Base-by-base conservation (phyloP, 2,888 invertebrate species). In the Cheilosia impressa region DNA sequence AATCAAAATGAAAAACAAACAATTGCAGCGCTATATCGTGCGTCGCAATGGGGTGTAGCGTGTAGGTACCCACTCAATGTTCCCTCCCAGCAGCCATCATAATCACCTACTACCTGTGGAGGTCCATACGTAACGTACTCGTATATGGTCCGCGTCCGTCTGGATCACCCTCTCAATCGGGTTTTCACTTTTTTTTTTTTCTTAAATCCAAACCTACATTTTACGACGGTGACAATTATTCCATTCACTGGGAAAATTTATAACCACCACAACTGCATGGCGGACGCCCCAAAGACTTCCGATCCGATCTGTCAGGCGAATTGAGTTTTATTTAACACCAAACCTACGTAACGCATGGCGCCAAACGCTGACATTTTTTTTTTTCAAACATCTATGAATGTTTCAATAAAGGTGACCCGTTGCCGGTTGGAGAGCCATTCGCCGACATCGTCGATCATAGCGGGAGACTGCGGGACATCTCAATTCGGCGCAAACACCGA, bases 321-420 rank as follows among this genome's bases (percentile, higher is more conserved):
- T 83, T 78, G 72, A 78, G 63, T 83, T 78, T 83, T 78, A 78
- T 78, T 73, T 78, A 73, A 78, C 83, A 78, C 83, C 69, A 78
- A 68, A 73, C 83, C 62, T 9, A 31, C 1, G 45, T 24, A 45
- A n/a, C 19, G 53, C 52, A 17, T 24, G 19, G 15, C 34, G 9
- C 19, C 31, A 5, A 22, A 9, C 47, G 2, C 22, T 27, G 13
- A 22, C 41, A n/a, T n/a, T 52, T 31, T 31, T 31, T 31, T 7
- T 31, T 4, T 6, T 2, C 0, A 13, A 68, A 53, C 53, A 55
- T 73, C 73, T 38, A 68, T 75, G 81, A 47, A 60, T 17, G 38
- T 58, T 38, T 62, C 6, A 2, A 43, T 31, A 55, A 34, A 31
- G 4, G 60, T 27, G 66, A 27, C 27, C 27, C 27, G 7, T 27